Conservation (phyloP, 2,888 invertebrate genomes). For the Tanaodytes sp. region DNA sequence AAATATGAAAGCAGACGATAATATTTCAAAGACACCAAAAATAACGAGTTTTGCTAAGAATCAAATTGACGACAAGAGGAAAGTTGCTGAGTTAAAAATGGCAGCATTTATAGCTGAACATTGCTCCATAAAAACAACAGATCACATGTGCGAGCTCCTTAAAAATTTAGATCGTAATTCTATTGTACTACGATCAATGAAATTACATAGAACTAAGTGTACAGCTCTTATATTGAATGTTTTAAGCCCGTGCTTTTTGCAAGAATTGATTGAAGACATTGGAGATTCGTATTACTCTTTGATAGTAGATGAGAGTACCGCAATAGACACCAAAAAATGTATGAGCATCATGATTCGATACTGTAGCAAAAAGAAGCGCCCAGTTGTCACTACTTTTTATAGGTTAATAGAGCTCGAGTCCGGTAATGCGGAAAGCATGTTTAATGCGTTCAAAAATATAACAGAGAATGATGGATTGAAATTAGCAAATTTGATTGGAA, state of each 20-base stretch:
- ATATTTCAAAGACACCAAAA: not conserved
- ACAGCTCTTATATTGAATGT: too few relatives aligned
- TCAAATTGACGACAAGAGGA: not conserved
- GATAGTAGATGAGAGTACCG: slow-evolving; percentile 60
- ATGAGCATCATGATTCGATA: slow-evolving; percentile 51
- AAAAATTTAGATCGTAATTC: slow-evolving; percentile 51
- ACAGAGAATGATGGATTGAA: slow-evolving; percentile 47
- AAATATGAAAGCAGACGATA: too few relatives aligned
- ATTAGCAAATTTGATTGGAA: slow-evolving; percentile 53
- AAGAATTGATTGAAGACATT: slow-evolving; percentile 59
- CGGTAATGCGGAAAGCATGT: slow-evolving; percentile 38
- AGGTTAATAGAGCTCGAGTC: slow-evolving; percentile 40
- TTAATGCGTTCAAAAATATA: slow-evolving; percentile 21
- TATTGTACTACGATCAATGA: slow-evolving; percentile 55
- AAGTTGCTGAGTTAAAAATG: slow-evolving; percentile 55
- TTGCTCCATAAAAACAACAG: slow-evolving; percentile 48
- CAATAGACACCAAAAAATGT: slow-evolving; percentile 42
- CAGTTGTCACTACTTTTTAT: slow-evolving; percentile 49
- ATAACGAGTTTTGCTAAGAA: not conserved
- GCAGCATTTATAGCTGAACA: slow-evolving; percentile 57
- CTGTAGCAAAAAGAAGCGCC: slow-evolving; percentile 29
- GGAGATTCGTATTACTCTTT: slow-evolving; percentile 58
- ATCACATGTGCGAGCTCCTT: slow-evolving; percentile 52
- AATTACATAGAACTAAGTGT: slow-evolving; percentile 55
- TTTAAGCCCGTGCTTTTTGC: too few relatives aligned